A percentile compares a stretch with the other conserved stretches of the same genome.
Conservation (phyloP, 2,888 invertebrate genomes). For the Margaritifera margaritifera region DNA sequence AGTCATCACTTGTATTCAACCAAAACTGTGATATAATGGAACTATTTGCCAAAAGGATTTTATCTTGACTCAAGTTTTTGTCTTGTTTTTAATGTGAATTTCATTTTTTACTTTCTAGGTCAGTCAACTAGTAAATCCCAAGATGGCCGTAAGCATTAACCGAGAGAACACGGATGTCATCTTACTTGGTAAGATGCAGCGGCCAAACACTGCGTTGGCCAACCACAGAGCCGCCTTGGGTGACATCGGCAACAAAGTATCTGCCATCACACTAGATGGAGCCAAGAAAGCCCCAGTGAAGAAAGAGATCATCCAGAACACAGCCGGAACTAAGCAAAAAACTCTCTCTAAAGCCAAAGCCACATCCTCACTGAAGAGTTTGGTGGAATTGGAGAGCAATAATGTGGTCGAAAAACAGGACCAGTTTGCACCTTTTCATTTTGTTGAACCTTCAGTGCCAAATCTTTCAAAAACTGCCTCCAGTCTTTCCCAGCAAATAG, state of each 20-base stretch:
- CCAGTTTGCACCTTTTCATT: constrained; percentile 31
- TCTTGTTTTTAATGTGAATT: background rate
- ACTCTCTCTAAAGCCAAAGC: constrained; percentile 43
- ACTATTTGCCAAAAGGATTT: no score
- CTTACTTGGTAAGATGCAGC: constrained; percentile 25
- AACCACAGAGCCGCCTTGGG: constrained; percentile 60
- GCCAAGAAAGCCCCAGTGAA: constrained; percentile 52
- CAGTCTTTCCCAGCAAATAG: background rate
- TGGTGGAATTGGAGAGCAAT: constrained; percentile 27
- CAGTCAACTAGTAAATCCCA: constrained; percentile 32
- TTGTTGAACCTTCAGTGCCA: constrained; percentile 22
- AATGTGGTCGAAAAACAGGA: constrained; percentile 9
- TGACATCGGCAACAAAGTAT: constrained; percentile 67
- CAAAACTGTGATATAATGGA: no score
- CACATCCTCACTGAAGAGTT: constrained; percentile 33
- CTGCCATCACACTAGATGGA: constrained; percentile 50
- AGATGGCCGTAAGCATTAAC: constrained; percentile 37
- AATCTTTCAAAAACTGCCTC: constrained; percentile 20
- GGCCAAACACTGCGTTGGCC: constrained; percentile 43
- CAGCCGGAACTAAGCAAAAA: constrained; percentile 26
- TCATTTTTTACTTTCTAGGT: constrained; percentile 13
- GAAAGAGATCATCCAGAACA: constrained; percentile 54
- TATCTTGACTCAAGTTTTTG: background rate
- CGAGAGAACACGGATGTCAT: constrained; percentile 45
- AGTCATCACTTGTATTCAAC: no score